Evolutionary conservation across 2,888 invertebrate genomes (phyloP), one percentile per base, ranked within the genome.

Genomic region (Leptodirus hochenwartii): DNA sequence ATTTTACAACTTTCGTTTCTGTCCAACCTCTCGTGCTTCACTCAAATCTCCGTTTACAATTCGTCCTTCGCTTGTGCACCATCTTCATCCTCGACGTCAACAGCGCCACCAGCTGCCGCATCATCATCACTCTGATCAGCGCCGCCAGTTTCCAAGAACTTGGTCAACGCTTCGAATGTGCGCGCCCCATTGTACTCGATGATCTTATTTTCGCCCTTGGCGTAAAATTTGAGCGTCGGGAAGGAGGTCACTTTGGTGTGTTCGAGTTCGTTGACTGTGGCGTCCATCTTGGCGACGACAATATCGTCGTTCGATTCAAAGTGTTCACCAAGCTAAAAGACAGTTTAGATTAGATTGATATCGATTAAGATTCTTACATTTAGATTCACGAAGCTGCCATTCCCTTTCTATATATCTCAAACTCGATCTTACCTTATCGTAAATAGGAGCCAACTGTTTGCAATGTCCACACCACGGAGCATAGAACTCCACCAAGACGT

Each of bases 381-480:
- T n/a, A n/a, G n/a, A n/a, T n/a, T n/a, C n/a, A n/a, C n/a, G n/a
- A n/a, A n/a, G n/a, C n/a, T n/a, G n/a, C n/a, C n/a, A n/a, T n/a
- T n/a, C n/a, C n/a, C n/a, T n/a, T n/a, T n/a, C n/a, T n/a, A n/a
- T n/a, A n/a, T n/a, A 3, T 44, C 51, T 9, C n/a, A n/a, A n/a
- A n/a, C n/a, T n/a, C n/a, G n/a, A n/a, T n/a, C n/a, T n/a, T n/a
- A 54, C 44, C 66, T 95, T 68, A 42, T 96, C 95, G 64, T 90
- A 98, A 58, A 95, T 93, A 15, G 98, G 98, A 31, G 68, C 84
- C 47, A 98, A 66, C 56, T 95, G 88, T 54, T 96, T 95, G 73
- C 96, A 98, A 58, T 98, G 96, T 36, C 91, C 93, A 61, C 85
- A 87, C 96, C 96, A 96, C 36, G 96, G 95, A 30, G 95, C 95